Conservation (phyloP, 2,797 vertebrate species). For the Epinephelus coioides region DNA sequence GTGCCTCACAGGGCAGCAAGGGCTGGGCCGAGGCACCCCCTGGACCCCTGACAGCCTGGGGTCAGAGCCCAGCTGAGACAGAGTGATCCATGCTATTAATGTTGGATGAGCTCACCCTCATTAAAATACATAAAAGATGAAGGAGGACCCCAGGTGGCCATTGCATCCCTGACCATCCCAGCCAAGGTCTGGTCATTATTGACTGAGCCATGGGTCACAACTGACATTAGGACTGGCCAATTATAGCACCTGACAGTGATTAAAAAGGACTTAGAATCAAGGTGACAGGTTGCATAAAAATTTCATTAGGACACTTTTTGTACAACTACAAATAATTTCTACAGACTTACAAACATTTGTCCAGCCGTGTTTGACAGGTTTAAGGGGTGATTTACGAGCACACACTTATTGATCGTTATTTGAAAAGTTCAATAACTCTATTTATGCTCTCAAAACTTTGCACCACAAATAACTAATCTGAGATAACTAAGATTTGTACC, state of each 20-base stretch:
- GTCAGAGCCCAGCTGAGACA: conserved; percentile 9
- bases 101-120: conserved; percentile 79
- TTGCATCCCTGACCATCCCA: conserved; percentile 42
- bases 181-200: conserved; percentile 71
- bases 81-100: conserved; percentile 78
- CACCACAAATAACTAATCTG: too few relatives aligned
- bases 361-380: too few relatives aligned
- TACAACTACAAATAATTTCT: too few relatives aligned
- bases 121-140: conserved; percentile 71
- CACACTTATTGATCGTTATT: too few relatives aligned
- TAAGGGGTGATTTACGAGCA: too few relatives aligned
- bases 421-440: too few relatives aligned
- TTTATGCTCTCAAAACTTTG: too few relatives aligned
- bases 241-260: conserved; percentile 55
- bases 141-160: conserved; percentile 74
- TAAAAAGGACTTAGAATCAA: conserved; percentile 31
- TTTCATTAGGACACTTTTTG: too few relatives aligned
- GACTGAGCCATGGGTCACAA: conserved; percentile 60
- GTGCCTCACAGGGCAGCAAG: neutral
- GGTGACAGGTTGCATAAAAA: too few relatives aligned
- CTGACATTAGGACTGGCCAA: conserved; percentile 31
- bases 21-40: neutral
- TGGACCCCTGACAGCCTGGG: conserved; percentile 24
- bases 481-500: too few relatives aligned
- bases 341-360: too few relatives aligned